Base-by-base conservation (phyloP, 2,888 invertebrate genomes). In the Lithodes maja region DNA sequence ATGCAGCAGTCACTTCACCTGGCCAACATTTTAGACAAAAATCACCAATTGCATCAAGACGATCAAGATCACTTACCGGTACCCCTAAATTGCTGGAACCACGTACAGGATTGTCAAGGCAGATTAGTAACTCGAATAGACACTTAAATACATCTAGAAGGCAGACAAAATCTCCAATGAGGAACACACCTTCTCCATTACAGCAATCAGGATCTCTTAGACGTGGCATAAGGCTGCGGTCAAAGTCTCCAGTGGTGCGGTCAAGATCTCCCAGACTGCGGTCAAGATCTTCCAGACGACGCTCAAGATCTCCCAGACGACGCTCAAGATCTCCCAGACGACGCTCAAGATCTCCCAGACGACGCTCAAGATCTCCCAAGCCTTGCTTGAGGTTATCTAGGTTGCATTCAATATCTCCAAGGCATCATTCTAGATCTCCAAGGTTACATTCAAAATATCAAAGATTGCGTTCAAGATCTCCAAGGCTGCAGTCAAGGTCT, bases 241-340 rank as follows among this genome's bases (percentile, higher is more conserved):
- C 68, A 1, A 61, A 15, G 15, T 61, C 68, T 2, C 68, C 68
- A 61, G 15, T 7, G 15, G 71, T 15, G 83, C 50, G 15, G 52
- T 69, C 83, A 33, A 83, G 71, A 15, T 86, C 86, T 5, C 86
- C 86, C 33, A 75, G 82, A n/a, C 55, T 9, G n/a, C n/a, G 2
- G 33, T 49, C 71, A 71, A 71, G 71, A 71, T 71, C 71, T 1
- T 3, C 71, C 15, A 71, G 71, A 9, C 55, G 61, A 7, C 33
- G 61, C 49, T 52, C 52, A 61, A 86, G 86, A 50, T 69, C 68
- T 79, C 33, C 68, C 50, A 79, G 85, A 15, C 5, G 2, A 1
- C 3, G 7, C 49, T 86, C 81, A 50, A 77, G 82, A 50, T 86
- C 86, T 61, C 77, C 86, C 74, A n/a, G 17, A 3, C 71, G 3